phyloP scores from a whole-genome alignment of 2,888 invertebrate genomes.

The Rotaria sp. region DNA sequence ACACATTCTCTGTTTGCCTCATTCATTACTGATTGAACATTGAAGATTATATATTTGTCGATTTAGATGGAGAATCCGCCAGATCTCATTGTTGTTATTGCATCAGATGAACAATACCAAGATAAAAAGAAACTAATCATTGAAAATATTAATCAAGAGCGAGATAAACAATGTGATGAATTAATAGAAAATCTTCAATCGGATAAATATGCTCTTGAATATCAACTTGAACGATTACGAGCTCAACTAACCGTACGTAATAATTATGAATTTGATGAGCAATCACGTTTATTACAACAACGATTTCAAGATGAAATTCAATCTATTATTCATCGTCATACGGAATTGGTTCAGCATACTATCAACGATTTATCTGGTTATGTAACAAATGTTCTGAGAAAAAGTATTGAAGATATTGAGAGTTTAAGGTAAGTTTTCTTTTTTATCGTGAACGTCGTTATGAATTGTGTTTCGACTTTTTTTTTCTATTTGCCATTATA shows the following conservation, averaged over 20 bases:
- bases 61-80: constrained; percentile 13
- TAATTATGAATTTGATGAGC: background rate
- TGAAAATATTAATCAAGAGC: background rate
- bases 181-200: background rate
- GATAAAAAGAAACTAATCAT: background rate
- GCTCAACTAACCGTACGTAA: background rate
- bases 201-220: background rate
- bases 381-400: background rate
- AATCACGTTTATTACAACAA: background rate
- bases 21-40: background rate
- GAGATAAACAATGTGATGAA: background rate
- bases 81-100: background rate
- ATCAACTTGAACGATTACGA: background rate
- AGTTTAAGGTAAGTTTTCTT: background rate
- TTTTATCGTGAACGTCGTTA: no score
- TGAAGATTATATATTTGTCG: background rate
- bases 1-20: background rate
- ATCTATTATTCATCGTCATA: background rate
- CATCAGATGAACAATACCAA: background rate
- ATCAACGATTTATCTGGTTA: background rate
- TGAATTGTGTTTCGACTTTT: background rate
- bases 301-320: constrained; percentile 7
- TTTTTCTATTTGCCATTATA: no score
- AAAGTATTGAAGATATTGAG: background rate
- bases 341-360: background rate